These are phyloP conservation scores for Gymnoscopelus braueri DNA, from an alignment of 2,797 vertebrate species.

Conservation along the genomic window DNA sequence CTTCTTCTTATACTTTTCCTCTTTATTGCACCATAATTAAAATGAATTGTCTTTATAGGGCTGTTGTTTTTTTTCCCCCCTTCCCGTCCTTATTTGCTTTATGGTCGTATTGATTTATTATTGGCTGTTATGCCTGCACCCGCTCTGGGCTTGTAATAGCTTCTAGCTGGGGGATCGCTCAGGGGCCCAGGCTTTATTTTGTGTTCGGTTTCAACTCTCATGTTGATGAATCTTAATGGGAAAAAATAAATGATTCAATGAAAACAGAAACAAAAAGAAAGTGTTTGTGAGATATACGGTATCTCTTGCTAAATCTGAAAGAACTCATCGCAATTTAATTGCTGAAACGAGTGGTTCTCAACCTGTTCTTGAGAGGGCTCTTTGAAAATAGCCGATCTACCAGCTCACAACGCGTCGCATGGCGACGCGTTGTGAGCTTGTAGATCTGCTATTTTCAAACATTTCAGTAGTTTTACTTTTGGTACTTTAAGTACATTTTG, in stretches of 20 bases:
- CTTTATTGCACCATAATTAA: constrained; percentile 70
- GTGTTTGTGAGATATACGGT: constrained; percentile 28
- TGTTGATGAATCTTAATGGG: constrained; percentile 54
- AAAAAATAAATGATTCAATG: constrained; percentile 14
- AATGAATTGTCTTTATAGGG: constrained; percentile 67
- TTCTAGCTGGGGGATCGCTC: constrained; percentile 41
- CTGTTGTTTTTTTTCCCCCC: constrained; percentile 53
- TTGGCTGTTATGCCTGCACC: constrained; percentile 57
- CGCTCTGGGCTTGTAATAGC: constrained; percentile 57
- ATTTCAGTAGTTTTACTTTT: no score
- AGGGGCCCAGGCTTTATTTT: constrained; percentile 47
- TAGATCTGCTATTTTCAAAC: no score
- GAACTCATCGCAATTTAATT: constrained; percentile 41
- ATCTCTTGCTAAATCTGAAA: constrained; percentile 43
- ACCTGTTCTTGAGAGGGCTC: no score
- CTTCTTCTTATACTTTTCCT: constrained; percentile 54
- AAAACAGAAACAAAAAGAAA: constrained; percentile 19
- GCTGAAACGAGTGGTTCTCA: background rate
- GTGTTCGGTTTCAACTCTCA: constrained; percentile 21
- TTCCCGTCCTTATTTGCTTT: constrained; percentile 48
- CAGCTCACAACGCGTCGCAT: no score
- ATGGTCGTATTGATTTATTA: constrained; percentile 71
- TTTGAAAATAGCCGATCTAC: no score
- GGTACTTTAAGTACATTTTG: no score
- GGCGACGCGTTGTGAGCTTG: no score